Evolutionary conservation across 2,113 vertebrate genomes (phyloP), one percentile per base, ranked within the genome.

Genomic region (Podarcis muralis): DNA sequence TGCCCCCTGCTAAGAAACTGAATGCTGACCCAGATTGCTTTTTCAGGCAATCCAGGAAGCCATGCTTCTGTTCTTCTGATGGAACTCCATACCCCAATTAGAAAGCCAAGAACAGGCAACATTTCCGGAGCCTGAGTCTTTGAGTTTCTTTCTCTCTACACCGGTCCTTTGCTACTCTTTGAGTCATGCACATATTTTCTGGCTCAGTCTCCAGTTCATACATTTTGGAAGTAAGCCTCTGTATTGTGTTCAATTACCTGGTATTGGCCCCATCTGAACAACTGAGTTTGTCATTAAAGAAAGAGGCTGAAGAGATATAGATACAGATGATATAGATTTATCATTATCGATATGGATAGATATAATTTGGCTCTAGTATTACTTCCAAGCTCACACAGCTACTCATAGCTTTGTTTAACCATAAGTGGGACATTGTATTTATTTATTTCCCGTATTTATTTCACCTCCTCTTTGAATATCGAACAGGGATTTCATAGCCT

Each of bases 401-500:
- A 59, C 53, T 16, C 82, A 65, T 22, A 69, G 77, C 74, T 94
- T 76, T 90, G 84, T 62, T 79, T 90, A 95, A 93, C 79, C 25
- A 85, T 40, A 83, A 76, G 32, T 40, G 84, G n/a, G 93, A 87
- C 3, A 16, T 18, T 87, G 9, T 53, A 48, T 48, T 9, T 48
- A 48, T 48, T 9, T 48, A 48, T 85, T 82, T 86, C 18, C 12
- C 2, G 7, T 62, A 62, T 85, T 93, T 74, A 27, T 62, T 9
- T 9, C 69, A 16, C n/a, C 53, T 16, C 32, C 71, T 4, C 83
- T 89, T 20, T 65, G 81, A 91, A 85, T 90, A 92, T 35, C 89
- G 90, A 94, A 92, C 30, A 81, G 13, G 62, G 16, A 76, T 89
- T 90, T 90, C 89, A 79, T 57, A 79, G n/a, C 18, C 91, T 90